Conservation (phyloP, 2,888 invertebrate species). For the Pollenia amentaria region DNA sequence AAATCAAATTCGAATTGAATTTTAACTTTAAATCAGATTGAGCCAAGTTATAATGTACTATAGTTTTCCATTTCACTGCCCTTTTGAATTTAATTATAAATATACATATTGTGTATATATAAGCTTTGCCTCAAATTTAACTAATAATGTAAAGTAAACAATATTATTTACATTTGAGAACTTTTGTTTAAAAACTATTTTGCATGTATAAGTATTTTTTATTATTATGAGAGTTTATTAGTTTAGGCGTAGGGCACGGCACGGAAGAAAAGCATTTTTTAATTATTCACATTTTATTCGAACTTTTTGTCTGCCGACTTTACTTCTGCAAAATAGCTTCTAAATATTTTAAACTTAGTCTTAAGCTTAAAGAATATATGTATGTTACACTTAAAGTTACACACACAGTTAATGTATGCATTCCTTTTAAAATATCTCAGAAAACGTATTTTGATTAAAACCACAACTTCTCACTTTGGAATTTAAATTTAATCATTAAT, state of each 20-base stretch:
- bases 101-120: background rate
- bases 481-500: conserved; percentile 29
- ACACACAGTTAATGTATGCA: background rate
- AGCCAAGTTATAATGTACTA: conserved; percentile 36
- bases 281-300: conserved; percentile 62
- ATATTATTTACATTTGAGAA: conserved; percentile 18
- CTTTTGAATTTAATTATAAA: conserved; percentile 60
- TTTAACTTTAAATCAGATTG: conserved; percentile 63
- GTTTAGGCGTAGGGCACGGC: background rate
- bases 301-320: conserved; percentile 57
- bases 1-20: conserved; percentile 35
- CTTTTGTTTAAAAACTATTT: conserved; percentile 20
- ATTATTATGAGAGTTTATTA: background rate
- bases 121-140: conserved; percentile 32
- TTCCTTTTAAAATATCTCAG: background rate
- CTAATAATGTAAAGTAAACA: conserved; percentile 17
- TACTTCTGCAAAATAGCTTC: background rate
- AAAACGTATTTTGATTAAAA: conserved; percentile 19
- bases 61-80: conserved; percentile 62
- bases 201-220: background rate
- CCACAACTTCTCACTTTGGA: conserved; percentile 38
- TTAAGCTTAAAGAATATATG: background rate
- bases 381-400: background rate
- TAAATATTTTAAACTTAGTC: conserved; percentile 9
- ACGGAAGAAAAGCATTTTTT: conserved; percentile 47